Base-by-base conservation (phyloP, 2,797 vertebrate species). In the Argentina silus region DNA sequence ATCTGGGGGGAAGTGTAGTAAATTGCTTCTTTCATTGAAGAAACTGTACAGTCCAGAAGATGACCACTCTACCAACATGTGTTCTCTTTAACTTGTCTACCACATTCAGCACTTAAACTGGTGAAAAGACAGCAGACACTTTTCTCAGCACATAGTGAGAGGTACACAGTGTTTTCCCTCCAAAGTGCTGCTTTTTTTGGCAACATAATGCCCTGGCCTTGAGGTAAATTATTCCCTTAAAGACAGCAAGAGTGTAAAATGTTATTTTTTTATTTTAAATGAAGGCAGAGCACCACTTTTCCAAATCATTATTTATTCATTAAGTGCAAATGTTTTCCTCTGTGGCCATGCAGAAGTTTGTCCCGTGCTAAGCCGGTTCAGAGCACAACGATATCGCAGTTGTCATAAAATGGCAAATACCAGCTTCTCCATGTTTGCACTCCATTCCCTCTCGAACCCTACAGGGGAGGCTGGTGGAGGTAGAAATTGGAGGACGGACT, bases 261-360 rank as follows among this genome's bases (percentile, higher is more conserved):
- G 7, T 53, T 82, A 80, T 72, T 78, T 78, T 77, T 72, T 89
- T 88, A 85, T 81, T n/a, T 82, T 79, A 92, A 92, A 94, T 88
- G 80, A 91, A 87, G 88, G 86, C 81, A 77, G 59, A 84, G 84
- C 80, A 90, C 78, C 82, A 89, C 75, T 75, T 91, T 90, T 79
- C 76, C 74, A 83, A 80, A 36, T 90, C 83, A 90, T 94, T 83
- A 89, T 87, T 92, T 91, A 92, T 93, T 93, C 85, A 93, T 92
- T 82, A n/a, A n/a, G 74, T 85, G 77, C 85, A 92, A 92, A 90
- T 90, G 85, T 90, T 90, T 90, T 71, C 74, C 79, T 88, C 76
- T 84, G 70, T 81, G 73, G 83, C 76, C 74, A 57, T 73, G 75
- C 65, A 0, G 75, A 61, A 65, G 63, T 72, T 82, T 78, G 70